Base-by-base conservation (phyloP, 2,797 vertebrate species). In the Ispidina lecontei region DNA sequence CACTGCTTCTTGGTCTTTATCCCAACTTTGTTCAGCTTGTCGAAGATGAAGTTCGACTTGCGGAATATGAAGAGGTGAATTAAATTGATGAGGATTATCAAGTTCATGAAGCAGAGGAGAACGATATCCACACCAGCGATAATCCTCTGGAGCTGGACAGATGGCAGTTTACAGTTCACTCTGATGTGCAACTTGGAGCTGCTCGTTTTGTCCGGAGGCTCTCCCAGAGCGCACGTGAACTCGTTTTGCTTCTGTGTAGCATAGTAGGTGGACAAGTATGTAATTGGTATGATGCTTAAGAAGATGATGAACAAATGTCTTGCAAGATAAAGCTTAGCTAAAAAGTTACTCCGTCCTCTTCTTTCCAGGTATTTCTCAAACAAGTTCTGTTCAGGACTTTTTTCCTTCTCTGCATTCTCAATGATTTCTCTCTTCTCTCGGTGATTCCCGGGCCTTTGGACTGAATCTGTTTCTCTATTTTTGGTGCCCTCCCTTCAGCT, bases 381-480 rank as follows among this genome's bases (percentile, higher is more conserved):
- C 70, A 99, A 97, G 89, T 99, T 99, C 97, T 99, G 99, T 94
- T 99, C 99, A 0, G 99, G 99, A 91, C 99, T 99, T 96, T 99
- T 99, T 95, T 99, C 99, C 96, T 99, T 99, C 95, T 99, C 99
- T 0, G 99, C 99, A 2, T 99, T 99, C 97, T 99, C 99, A 91
- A 99, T 99, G 91, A 99, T 99, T 97, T 99, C 99, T 16, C 99
- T 97, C 87, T 98, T 98, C 95, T 99, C 96, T 99, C 99, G 0
- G 98, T 99, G 93, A 99, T 99, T 60, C 99, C 99, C 0, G 99
- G 99, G n/a, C 99, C 99, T 97, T 99, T 99, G 91, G 99, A 99
- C 84, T 99, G 99, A 95, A 99, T 99, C 98, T 99, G 99, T 97
- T 99, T 99, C 96, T 99, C 99, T n/a, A 99, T 99, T 98, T 99